Percentiles rank a stretch among this genome's conserved stretches.
phyloP scores from a whole-genome alignment of 2,113 vertebrate species.

The human (Homo sapiens) region GRCh38 chr13:83934501-83935000 shows the following conservation, averaged over 20 bases:
- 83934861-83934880: conserved; percentile 27
- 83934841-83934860: neutral
- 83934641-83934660: no score
- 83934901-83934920: neutral
- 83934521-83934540: no score
- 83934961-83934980: neutral
- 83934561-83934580: no score
- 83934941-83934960: neutral
- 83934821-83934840: neutral
- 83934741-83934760: neutral
- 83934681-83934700: neutral
- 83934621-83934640: no score
- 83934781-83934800: neutral
- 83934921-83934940: neutral
- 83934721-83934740: neutral
- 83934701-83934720: neutral
- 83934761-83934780: neutral
- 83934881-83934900: neutral
- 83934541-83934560: no score
- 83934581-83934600: no score
- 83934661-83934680: neutral
- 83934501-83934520: no score
- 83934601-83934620: no score
- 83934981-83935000: neutral
- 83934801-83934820: neutral